Evolutionary conservation across 2,797 vertebrate genomes (phyloP).

Genomic region (Aeoliscus strigatus): DNA sequence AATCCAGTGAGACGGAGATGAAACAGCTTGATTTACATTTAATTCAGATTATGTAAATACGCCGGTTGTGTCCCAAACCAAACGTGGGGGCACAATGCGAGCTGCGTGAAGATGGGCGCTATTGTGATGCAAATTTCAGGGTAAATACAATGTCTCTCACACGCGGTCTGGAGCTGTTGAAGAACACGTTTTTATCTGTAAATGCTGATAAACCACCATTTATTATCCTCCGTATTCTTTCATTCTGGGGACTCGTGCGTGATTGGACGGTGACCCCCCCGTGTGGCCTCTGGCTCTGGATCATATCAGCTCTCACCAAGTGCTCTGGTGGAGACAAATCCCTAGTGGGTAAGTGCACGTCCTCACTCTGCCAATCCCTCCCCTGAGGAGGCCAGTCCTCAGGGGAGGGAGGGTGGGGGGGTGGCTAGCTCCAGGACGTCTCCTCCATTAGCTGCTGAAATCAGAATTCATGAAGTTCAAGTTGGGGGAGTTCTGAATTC

Average conservation of each 20-base stretch:
- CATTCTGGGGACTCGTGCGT: slow-evolving; percentile 33
- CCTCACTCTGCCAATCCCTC: slow-evolving; percentile 40
- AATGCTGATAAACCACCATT: slow-evolving; percentile 40
- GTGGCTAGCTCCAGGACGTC: slow-evolving; percentile 30
- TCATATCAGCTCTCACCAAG: slow-evolving; percentile 42
- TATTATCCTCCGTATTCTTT: slow-evolving; percentile 28
- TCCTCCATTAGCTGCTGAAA: slow-evolving; percentile 34
- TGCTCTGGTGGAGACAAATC: slow-evolving; percentile 36
- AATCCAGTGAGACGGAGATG: slow-evolving; percentile 67
- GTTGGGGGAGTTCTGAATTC: slow-evolving; percentile 12
- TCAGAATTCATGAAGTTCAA: slow-evolving; percentile 42
- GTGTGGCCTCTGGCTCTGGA: slow-evolving; percentile 39
- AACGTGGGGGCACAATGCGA: slow-evolving; percentile 50
- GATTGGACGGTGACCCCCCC: slow-evolving; percentile 30
- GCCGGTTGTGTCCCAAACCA: slow-evolving; percentile 58
- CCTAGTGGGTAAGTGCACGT: slow-evolving; percentile 36
- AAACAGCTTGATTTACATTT: slow-evolving; percentile 75
- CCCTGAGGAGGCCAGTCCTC: slow-evolving; percentile 39
- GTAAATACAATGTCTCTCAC: slow-evolving; percentile 33
- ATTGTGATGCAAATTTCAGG: slow-evolving; percentile 67
- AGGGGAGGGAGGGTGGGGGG: too few relatives aligned
- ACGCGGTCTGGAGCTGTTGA: slow-evolving; percentile 23
- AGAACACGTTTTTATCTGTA: slow-evolving; percentile 24
- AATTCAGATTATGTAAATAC: slow-evolving; percentile 80
- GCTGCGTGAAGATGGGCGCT: slow-evolving; percentile 43